phyloP scores from a whole-genome alignment of 2,888 invertebrate genomes.

The Agelastica alni region DNA sequence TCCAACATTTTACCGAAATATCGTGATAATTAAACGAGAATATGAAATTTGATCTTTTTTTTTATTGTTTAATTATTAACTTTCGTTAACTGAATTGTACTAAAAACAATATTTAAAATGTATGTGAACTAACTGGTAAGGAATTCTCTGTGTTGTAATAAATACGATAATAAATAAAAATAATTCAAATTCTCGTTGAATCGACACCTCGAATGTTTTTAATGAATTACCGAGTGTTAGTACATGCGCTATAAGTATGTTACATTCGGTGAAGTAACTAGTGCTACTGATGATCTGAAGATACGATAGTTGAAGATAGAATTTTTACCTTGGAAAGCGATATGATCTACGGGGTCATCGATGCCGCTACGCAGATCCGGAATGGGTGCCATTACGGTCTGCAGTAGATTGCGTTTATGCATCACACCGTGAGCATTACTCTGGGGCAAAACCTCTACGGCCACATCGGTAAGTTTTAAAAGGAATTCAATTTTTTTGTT shows the following conservation, averaged over 20 bases:
- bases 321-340: slow-evolving; percentile 59
- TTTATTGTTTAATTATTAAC: too few relatives aligned
- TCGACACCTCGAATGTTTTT: background rate
- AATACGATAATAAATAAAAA: too few relatives aligned
- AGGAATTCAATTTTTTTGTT: slow-evolving; percentile 33
- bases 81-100: too few relatives aligned
- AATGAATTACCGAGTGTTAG: slow-evolving; percentile 6
- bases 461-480: slow-evolving; percentile 44
- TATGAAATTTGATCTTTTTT: too few relatives aligned
- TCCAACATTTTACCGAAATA: too few relatives aligned
- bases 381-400: slow-evolving; percentile 81
- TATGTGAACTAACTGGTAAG: too few relatives aligned
- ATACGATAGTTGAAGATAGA: slow-evolving; percentile 8
- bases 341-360: slow-evolving; percentile 58
- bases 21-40: too few relatives aligned
- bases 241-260: slow-evolving; percentile 17
- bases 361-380: slow-evolving; percentile 81
- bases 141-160: too few relatives aligned
- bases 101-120: too few relatives aligned
- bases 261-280: slow-evolving; percentile 3
- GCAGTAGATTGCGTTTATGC: slow-evolving; percentile 82
- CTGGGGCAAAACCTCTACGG: slow-evolving; percentile 63
- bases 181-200: background rate
- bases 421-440: slow-evolving; percentile 86
- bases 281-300: slow-evolving; percentile 14